Conservation (phyloP, 2,888 invertebrate species). For the Patella ulyssiponensis region DNA sequence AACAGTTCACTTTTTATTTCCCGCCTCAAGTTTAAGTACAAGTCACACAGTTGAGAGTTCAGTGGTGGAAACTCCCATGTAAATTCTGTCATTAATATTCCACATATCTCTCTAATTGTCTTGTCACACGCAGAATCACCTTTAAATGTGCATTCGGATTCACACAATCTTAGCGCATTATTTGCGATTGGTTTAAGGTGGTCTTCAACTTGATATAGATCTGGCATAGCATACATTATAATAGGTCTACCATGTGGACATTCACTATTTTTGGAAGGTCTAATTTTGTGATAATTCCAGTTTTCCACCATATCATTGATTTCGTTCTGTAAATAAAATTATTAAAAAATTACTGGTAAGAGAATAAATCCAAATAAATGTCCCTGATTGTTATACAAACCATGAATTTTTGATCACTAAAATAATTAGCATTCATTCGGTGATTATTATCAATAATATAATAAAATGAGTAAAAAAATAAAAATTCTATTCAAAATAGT, state of each 20-base stretch:
- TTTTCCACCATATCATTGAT: neutral
- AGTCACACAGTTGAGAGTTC: neutral
- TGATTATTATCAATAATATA: no score
- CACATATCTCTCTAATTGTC: neutral
- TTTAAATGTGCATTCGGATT: neutral
- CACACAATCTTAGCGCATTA: neutral
- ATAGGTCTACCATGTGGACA: neutral
- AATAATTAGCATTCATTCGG: no score
- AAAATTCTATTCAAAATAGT: no score
- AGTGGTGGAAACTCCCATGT: neutral
- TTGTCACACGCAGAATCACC: neutral
- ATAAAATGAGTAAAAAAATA: no score
- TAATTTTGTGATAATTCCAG: neutral
- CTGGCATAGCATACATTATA: neutral
- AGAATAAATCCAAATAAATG: no score
- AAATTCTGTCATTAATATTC: neutral
- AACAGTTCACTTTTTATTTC: conserved; percentile 4
- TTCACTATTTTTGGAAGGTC: no score
- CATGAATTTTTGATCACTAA: no score
- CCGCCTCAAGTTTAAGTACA: neutral
- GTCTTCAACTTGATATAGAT: neutral
- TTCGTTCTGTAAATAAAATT: neutral
- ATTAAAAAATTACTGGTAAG: no score
- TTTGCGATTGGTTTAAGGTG: neutral
- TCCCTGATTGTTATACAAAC: no score